Percentiles rank a stretch among this genome's conserved stretches.
These are phyloP conservation scores for Drosophila mayaguana DNA, from an alignment of 2,888 invertebrate genomes.

Conservation along the genomic window DNA sequence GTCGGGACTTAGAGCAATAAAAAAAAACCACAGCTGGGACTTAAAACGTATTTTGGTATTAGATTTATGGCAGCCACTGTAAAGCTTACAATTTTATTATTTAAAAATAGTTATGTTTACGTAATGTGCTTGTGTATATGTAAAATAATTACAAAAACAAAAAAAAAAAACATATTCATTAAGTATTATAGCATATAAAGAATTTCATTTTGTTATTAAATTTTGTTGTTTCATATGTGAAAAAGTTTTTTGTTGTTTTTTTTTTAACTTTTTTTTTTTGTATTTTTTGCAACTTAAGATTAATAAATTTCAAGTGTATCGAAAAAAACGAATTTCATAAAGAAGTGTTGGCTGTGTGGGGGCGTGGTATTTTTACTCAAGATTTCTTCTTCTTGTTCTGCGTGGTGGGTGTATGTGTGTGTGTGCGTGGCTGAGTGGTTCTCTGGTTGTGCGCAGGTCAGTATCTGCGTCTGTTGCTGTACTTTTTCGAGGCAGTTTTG, in stretches of 20 bases:
- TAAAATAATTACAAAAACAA: conserved; percentile 8
- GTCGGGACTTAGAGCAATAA: conserved; percentile 20
- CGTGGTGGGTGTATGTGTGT: conserved; percentile 8
- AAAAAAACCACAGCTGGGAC: conserved; percentile 30
- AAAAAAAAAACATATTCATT: conserved; percentile 2
- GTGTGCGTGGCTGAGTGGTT: neutral
- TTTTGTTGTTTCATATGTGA: conserved; percentile 15
- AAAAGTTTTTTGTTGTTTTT: conserved; percentile 24
- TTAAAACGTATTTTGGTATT: conserved; percentile 63
- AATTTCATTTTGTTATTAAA: neutral
- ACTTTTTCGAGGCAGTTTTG: conserved; percentile 21
- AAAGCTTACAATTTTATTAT: conserved; percentile 44
- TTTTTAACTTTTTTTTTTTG: neutral
- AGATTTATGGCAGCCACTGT: conserved; percentile 68
- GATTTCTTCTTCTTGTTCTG: conserved; percentile 1
- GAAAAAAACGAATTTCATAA: conserved; percentile 11
- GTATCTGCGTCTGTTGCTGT: conserved; percentile 1
- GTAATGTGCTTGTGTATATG: conserved; percentile 20
- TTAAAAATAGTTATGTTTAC: conserved; percentile 32
- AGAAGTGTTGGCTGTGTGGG: conserved; percentile 23
- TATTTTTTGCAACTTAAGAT: conserved; percentile 41
- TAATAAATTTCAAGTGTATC: conserved; percentile 40
- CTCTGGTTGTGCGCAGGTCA: neutral
- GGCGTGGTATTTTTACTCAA: conserved; percentile 20
- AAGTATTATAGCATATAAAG: conserved; percentile 2